A percentile compares a stretch with the other conserved stretches of the same genome.
phyloP scores from a whole-genome alignment of 2,113 vertebrate species.

The Chlorodrepanis virens region DNA sequence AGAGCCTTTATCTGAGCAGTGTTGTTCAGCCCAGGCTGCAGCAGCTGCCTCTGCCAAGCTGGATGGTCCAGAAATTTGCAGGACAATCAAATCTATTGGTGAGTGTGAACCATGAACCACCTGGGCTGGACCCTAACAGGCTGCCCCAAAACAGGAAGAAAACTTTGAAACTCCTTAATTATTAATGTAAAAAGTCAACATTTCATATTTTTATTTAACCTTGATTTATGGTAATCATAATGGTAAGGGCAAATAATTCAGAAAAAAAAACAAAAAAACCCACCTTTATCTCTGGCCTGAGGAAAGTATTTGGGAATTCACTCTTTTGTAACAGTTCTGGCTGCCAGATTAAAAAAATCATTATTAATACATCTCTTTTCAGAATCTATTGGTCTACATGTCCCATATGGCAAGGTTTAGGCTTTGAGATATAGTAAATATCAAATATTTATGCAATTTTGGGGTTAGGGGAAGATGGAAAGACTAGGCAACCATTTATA shows the following conservation, averaged over 20 bases:
- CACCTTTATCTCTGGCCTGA: not conserved
- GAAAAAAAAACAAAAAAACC: rapidly evolving
- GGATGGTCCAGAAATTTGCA: not conserved
- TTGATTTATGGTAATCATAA: not conserved
- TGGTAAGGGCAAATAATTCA: not conserved
- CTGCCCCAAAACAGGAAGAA: not conserved
- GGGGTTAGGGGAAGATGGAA: not conserved
- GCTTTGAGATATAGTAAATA: not conserved
- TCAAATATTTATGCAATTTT: not conserved
- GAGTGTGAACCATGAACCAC: not conserved
- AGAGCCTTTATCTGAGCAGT: not conserved
- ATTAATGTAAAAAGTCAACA: not conserved
- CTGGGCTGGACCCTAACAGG: not conserved
- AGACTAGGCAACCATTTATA: not conserved
- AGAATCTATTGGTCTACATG: not conserved
- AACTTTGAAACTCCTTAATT: not conserved
- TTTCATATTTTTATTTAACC: not conserved
- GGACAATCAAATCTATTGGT: not conserved
- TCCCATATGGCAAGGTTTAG: not conserved
- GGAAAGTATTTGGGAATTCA: not conserved
- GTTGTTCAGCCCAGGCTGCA: not conserved
- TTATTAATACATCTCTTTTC: not conserved
- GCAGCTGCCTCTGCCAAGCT: not conserved
- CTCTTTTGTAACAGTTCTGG: not conserved
- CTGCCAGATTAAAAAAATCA: not conserved